Percentiles rank a stretch among this genome's conserved stretches.
These are phyloP conservation scores for Acanthoscelides obtectus DNA, from an alignment of 2,888 invertebrate genomes.

Conservation along the genomic window DNA sequence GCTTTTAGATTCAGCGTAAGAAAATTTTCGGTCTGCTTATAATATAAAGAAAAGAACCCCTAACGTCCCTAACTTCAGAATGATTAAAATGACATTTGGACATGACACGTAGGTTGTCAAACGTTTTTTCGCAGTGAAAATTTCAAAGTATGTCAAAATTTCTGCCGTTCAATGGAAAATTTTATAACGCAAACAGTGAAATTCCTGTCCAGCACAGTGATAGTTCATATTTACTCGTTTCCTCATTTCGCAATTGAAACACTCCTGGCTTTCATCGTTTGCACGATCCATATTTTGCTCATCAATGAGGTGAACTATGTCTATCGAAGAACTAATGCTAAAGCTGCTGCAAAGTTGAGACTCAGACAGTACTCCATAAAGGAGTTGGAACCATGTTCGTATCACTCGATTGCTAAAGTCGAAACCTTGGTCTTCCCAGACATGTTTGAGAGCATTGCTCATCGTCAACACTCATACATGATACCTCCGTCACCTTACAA, in stretches of 20 bases:
- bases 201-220: constrained; percentile 32
- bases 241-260: constrained; percentile 38
- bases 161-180: constrained; percentile 33
- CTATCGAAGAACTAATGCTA: constrained; percentile 25
- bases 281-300: constrained; percentile 31
- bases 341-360: constrained; percentile 23
- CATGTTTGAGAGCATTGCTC: constrained; percentile 21
- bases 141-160: neutral
- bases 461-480: constrained; percentile 14
- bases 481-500: constrained; percentile 10
- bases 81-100: too few species aligned
- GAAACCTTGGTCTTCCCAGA: constrained; percentile 22
- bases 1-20: too few species aligned
- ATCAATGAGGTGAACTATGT: constrained; percentile 34
- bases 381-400: constrained; percentile 22
- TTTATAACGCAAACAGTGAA: constrained; percentile 27
- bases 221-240: constrained; percentile 35
- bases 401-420: constrained; percentile 23
- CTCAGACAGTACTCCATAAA: constrained; percentile 20
- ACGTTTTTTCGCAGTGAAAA: neutral
- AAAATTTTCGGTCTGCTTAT: too few species aligned
- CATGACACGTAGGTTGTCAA: neutral
- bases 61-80: too few species aligned
- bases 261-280: constrained; percentile 30
- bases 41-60: too few species aligned